Base-by-base conservation (phyloP, 2,113 vertebrate genomes). In the Malaclemys terrapin region DNA sequence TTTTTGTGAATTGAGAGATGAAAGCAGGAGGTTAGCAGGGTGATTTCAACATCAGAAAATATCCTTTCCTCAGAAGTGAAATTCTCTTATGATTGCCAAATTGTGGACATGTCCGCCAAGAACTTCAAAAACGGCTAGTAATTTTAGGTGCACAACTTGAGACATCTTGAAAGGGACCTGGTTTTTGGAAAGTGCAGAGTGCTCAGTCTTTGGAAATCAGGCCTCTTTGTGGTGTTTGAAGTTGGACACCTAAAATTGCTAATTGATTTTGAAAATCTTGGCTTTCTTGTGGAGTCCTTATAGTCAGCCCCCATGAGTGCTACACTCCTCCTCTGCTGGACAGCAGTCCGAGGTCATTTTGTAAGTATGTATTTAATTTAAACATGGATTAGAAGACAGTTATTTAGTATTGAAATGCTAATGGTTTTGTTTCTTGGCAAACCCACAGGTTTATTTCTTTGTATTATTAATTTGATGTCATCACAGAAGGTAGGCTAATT, bases 401-500 rank as follows among this genome's bases (percentile, higher is more conserved):
- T 22, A 80, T 95, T 95, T 42, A 19, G 65, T 91, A 88, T 78
- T 29, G 54, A 84, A 89, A 88, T 6, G 1, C 89, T 97, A 97
- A 97, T 80, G 80, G 91, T 81, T 96, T 97, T 75, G 82, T 88
- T 96, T 94, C 84, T 98, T 97, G 95, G 94, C 94, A 83, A 93
- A 90, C 59, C 42, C 24, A 91, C 94, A 95, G 79, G 72, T 97
- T 96, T 95, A 52, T 96, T 98, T 98, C 94, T 97, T 96, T 95
- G 97, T 90, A 84, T 95, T 98, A 97, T 98, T 98, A 98, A 97
- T 96, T 97, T 91, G 94, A 89, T 97, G 94, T 97, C 97, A 96
- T 97, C 95, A 95, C 92, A 94, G 89, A 98, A 98, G 94, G 96
- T 93, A 98, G 94, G 59, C 57, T 93, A 93, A 94, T 92, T 97